Percentiles rank a stretch among this genome's conserved stretches.
phyloP scores from a whole-genome alignment of 35 echinoderm and acorn worm species.

The Anneissia japonica region DNA sequence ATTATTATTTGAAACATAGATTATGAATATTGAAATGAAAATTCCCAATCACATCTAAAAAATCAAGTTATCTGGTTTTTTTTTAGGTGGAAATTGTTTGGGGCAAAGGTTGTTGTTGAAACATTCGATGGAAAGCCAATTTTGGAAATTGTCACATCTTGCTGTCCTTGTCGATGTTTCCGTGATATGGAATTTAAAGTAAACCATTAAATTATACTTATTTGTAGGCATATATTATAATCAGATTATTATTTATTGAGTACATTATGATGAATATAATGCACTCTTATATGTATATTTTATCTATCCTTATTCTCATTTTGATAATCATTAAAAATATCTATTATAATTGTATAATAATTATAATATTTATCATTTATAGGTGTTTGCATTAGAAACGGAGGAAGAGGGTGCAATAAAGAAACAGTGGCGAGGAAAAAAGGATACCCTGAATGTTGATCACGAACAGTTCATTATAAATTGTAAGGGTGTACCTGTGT shows the following conservation, averaged over 20 bases:
- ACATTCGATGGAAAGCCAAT: not conserved
- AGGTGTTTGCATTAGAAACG: not conserved
- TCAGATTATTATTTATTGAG: no score
- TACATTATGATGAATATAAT: no score
- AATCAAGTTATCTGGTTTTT: not conserved
- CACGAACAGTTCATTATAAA: conserved; percentile 50
- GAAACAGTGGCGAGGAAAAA: conserved; percentile 57
- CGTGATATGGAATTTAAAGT: conserved; percentile 39
- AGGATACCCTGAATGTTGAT: conserved; percentile 43
- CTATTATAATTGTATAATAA: no score
- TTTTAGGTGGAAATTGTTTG: conserved; percentile 36
- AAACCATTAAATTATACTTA: no score
- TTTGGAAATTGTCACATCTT: conserved; percentile 16
- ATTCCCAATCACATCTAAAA: no score
- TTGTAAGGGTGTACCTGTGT: no score
- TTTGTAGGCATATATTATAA: no score
- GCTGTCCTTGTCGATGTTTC: conserved; percentile 50
- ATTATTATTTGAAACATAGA: no score
- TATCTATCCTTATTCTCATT: no score
- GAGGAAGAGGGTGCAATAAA: conserved; percentile 27
- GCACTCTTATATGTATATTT: no score
- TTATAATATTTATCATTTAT: not conserved
- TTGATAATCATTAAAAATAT: no score
- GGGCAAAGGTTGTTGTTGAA: conserved; percentile 29
- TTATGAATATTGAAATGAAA: no score